These are phyloP conservation scores for Melitaea athalia DNA, from an alignment of 2,888 invertebrate genomes.

Conservation along the genomic window DNA sequence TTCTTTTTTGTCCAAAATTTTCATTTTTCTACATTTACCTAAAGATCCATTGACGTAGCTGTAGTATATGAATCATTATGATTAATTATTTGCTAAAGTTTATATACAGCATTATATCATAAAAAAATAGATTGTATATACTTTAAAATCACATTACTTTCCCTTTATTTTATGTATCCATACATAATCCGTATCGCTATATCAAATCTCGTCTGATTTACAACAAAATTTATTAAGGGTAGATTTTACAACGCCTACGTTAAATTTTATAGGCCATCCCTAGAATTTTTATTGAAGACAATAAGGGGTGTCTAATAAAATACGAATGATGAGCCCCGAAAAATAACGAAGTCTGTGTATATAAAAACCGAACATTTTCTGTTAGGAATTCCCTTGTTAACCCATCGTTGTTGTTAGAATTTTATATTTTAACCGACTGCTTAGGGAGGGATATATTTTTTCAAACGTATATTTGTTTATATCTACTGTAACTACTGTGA, in stretches of 20 bases:
- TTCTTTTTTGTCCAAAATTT: too few relatives aligned
- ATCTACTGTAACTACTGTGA: too few relatives aligned
- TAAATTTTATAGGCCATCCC: constrained; percentile 68
- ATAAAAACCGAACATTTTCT: constrained; percentile 15
- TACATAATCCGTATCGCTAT: constrained; percentile 25
- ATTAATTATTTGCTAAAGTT: too few relatives aligned
- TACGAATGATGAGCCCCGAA: constrained; percentile 55
- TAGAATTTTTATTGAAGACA: constrained; percentile 75
- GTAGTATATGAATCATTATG: too few relatives aligned
- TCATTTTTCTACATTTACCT: too few relatives aligned
- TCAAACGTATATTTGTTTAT: too few relatives aligned
- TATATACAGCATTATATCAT: too few relatives aligned
- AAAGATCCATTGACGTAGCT: too few relatives aligned
- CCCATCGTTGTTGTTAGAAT: neutral
- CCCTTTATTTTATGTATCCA: constrained; percentile 16
- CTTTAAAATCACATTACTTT: neutral
- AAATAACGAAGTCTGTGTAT: constrained; percentile 39
- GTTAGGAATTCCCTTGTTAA: constrained; percentile 1
- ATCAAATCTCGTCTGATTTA: constrained; percentile 34
- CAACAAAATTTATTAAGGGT: constrained; percentile 52
- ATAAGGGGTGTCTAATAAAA: constrained; percentile 72
- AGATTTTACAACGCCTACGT: constrained; percentile 58
- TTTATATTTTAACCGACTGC: neutral
- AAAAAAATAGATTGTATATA: too few relatives aligned
- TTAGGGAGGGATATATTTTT: neutral